Percentiles rank a stretch among this genome's conserved stretches.
Conservation (phyloP, 2,888 invertebrate species). For the Crossocerus cetratus region DNA sequence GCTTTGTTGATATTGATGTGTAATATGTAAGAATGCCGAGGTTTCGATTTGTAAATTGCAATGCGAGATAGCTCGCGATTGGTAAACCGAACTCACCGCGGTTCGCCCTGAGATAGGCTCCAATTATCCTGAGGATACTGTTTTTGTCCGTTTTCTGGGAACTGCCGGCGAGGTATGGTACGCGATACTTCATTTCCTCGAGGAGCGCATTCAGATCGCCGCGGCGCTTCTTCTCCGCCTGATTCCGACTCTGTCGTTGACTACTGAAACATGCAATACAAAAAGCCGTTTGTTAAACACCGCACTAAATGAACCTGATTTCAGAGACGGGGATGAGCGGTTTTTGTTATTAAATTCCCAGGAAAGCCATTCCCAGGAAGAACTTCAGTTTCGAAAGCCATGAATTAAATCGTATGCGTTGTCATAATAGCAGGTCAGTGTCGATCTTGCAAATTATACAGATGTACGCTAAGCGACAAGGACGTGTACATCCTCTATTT, state of each 20-base stretch:
- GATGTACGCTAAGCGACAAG: too few relatives aligned
- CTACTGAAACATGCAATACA: constrained; percentile 78
- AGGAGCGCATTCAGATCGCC: constrained; percentile 93
- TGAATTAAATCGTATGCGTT: too few relatives aligned
- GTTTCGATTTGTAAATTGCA: background rate
- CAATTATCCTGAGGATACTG: constrained; percentile 90
- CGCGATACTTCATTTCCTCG: constrained; percentile 87
- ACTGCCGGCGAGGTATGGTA: constrained; percentile 90
- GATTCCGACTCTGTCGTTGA: constrained; percentile 89
- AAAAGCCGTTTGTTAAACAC: background rate
- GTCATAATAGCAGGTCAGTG: too few relatives aligned
- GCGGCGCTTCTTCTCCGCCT: constrained; percentile 93
- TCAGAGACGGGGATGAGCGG: too few relatives aligned
- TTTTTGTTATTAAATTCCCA: too few relatives aligned
- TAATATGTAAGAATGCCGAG: too few relatives aligned
- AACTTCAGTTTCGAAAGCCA: too few relatives aligned
- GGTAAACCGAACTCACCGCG: constrained; percentile 79
- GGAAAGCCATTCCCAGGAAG: too few relatives aligned
- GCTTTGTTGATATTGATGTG: too few relatives aligned
- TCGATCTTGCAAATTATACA: too few relatives aligned
- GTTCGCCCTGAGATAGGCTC: constrained; percentile 89
- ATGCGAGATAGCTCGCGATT: background rate
- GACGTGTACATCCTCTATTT: too few relatives aligned
- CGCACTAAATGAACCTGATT: too few relatives aligned
- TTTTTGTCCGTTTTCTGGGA: constrained; percentile 94